Evolutionary conservation across 2,888 invertebrate genomes (phyloP).

Genomic region (Caenorhabditis doughertyi): DNA sequence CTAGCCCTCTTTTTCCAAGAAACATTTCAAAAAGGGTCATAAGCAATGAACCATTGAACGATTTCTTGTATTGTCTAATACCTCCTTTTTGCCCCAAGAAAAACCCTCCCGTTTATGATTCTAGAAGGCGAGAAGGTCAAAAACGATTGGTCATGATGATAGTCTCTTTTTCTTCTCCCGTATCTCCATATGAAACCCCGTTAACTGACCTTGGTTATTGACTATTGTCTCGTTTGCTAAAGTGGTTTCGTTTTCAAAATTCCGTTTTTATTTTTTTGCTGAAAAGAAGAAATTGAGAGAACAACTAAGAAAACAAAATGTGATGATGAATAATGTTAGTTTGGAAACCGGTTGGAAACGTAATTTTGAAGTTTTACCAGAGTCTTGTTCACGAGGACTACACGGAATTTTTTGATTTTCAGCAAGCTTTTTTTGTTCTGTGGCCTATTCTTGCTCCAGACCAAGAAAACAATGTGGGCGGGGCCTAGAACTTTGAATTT

Average conservation of each 20-base stretch:
- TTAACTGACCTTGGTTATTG: constrained; percentile 37
- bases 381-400: too few species aligned
- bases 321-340: too few species aligned
- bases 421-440: too few species aligned
- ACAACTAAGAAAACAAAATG: constrained; percentile 5
- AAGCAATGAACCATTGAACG: constrained; percentile 2
- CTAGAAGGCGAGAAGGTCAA: constrained; percentile 11
- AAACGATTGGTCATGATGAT: constrained; percentile 19
- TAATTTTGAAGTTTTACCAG: too few species aligned
- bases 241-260: neutral
- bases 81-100: too few species aligned
- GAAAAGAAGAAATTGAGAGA: neutral
- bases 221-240: constrained; percentile 26
- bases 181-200: neutral
- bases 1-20: neutral
- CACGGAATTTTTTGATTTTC: too few species aligned
- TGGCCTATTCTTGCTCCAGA: too few species aligned
- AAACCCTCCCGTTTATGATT: too few species aligned
- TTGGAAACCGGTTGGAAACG: too few species aligned
- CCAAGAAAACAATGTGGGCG: too few species aligned
- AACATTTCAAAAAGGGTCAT: neutral
- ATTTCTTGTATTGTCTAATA: neutral
- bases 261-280: neutral
- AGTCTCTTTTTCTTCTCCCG: neutral
- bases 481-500: too few species aligned